These are phyloP conservation scores for Ornithoptera alexandrae DNA, from an alignment of 2,888 invertebrate genomes.

Conservation along the genomic window DNA sequence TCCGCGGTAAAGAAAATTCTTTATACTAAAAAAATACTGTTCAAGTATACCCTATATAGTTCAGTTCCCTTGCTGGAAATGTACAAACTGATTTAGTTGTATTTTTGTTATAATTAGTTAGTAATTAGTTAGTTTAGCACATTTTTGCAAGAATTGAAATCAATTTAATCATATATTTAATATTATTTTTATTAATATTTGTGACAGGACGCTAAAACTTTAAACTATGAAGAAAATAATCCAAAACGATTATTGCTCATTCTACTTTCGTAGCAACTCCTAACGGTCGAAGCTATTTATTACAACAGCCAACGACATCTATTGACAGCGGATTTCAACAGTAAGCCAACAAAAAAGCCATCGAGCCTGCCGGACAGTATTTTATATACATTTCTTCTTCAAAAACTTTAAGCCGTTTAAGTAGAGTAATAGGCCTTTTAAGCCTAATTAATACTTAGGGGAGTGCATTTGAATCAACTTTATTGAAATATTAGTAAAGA, in stretches of 20 bases:
- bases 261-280: constrained; percentile 21
- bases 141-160: no score
- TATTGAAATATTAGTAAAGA: no score
- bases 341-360: constrained; percentile 47
- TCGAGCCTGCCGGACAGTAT: neutral
- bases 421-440: neutral
- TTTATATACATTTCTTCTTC: neutral
- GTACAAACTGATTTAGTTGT: no score
- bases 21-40: no score
- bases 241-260: neutral
- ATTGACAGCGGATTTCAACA: constrained; percentile 72
- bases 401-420: neutral
- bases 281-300: constrained; percentile 75
- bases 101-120: no score
- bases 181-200: neutral
- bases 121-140: no score
- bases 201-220: neutral
- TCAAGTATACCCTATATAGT: no score
- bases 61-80: no score
- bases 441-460: no score
- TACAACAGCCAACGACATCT: constrained; percentile 75
- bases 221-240: neutral
- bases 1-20: no score
- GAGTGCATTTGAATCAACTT: no score
- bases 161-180: neutral